These are phyloP conservation scores for Monoplex corrugatus DNA, from an alignment of 2,888 invertebrate genomes.

Conservation along the genomic window DNA sequence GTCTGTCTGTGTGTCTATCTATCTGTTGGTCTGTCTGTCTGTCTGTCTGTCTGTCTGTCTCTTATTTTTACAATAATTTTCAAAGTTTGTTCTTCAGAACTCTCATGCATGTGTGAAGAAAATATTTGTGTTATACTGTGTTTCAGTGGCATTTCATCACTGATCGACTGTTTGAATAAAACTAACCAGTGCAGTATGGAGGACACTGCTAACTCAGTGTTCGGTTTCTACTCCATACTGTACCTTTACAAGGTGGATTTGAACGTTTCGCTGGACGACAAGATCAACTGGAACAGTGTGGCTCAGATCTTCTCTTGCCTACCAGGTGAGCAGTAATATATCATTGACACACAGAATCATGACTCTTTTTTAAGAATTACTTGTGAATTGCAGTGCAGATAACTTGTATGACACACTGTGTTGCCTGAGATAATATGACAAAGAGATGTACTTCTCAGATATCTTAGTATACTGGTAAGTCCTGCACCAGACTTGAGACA, in stretches of 20 bases:
- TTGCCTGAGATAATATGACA: no score
- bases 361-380: no score
- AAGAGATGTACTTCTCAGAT: no score
- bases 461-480: no score
- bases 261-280: not conserved
- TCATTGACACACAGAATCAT: no score
- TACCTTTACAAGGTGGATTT: not conserved
- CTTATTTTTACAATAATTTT: not conserved
- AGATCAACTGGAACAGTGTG: conserved; percentile 4
- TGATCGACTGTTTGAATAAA: not conserved
- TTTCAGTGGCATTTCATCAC: not conserved
- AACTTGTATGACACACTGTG: no score
- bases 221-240: not conserved
- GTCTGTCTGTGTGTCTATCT: not conserved
- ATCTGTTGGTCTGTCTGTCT: not conserved
- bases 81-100: not conserved
- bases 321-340: conserved; percentile 22
- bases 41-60: not conserved
- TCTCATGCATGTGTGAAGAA: not conserved
- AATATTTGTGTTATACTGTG: not conserved
- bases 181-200: not conserved
- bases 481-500: no score
- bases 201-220: not conserved
- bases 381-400: no score
- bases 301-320: conserved; percentile 3